Base-by-base conservation (phyloP, 2,797 vertebrate genomes). In the Gadopsis marmoratus region DNA sequence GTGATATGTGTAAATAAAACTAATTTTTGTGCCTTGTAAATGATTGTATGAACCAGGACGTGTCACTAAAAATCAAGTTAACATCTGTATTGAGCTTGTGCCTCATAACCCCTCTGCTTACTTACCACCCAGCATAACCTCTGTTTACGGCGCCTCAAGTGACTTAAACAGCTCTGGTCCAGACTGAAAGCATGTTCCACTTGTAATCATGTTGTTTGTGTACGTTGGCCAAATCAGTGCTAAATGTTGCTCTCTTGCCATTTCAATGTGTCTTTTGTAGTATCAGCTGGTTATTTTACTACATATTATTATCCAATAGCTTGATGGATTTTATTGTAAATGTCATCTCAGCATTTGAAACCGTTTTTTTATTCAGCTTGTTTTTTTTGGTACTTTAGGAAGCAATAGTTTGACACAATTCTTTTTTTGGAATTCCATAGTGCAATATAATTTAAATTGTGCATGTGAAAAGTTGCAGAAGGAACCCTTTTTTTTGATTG, bases 11-110 rank as follows among this genome's bases (percentile, higher is more conserved):
- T 99, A 99, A 97, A 98, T 98, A 96, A 95, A 97, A 97, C 96
- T 97, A 97, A 97, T 96, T 95, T 85, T 86, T 93, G 86, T 97
- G 96, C 96, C 95, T 97, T 98, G 97, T 98, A 98, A 97, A 97
- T 97, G 94, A 96, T 86, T 96, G 91, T 96, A 94, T 94, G 93
- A 95, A 96, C 92, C 72, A 88, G 94, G 92, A 90, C 79, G 76
- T 94, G 94, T 93, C 90, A 96, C 96, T 97, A 97, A 97, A 94
- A 97, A 95, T 94, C 91, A 94, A 86, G 94, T 96, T 98, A 98
- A 97, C 97, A 96, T 92, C 95, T 94, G 95, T 94, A 66, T 93
- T 90, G 92, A 95, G 97, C 97, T 97, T 97, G 92, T 95, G 96
- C 97, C 95, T 95, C 94, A 91, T 97, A 96, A 96, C 97, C 94